Evolutionary conservation across 2,797 vertebrate species (phyloP).

Genomic region (Bovichtus diacanthus): DNA sequence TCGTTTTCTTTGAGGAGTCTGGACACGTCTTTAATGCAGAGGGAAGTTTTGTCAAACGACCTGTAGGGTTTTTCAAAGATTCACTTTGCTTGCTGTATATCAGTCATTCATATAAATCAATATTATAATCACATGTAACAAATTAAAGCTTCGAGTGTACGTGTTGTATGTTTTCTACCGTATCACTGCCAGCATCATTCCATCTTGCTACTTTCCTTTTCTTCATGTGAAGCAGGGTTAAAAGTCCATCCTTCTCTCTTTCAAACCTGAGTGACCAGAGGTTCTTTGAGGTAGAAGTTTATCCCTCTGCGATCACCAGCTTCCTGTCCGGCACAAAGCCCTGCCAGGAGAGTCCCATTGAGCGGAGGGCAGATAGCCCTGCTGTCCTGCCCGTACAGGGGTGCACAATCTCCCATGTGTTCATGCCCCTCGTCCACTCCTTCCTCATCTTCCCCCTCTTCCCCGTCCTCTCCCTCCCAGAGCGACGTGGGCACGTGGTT

Average conservation of each 20-base stretch:
- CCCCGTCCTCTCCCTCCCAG: conserved; percentile 75
- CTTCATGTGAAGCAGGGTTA: not conserved
- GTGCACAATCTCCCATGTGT: conserved; percentile 64
- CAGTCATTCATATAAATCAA: not conserved
- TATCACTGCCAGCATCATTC: not conserved
- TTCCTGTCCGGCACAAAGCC: conserved; percentile 73
- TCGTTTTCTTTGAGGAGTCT: not conserved
- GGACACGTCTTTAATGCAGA: not conserved
- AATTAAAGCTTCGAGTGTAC: not conserved
- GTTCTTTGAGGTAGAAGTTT: conserved; percentile 68
- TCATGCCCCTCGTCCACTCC: conserved; percentile 62
- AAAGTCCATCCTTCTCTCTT: not conserved
- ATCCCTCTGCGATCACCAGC: conserved; percentile 47
- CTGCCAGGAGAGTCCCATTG: conserved; percentile 80
- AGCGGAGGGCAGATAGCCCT: conserved; percentile 68
- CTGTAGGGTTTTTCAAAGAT: not conserved
- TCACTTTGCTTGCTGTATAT: not conserved
- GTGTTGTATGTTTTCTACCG: not conserved
- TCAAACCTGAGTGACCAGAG: conserved; percentile 89
- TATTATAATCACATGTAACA: conserved; percentile 9
- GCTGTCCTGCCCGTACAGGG: conserved; percentile 72
- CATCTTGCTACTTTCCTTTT: not conserved
- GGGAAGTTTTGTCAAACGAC: not conserved
- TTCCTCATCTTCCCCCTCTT: conserved; percentile 46
- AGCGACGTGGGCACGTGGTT: conserved; percentile 86